Percentiles rank a stretch among this genome's conserved stretches.
These are phyloP conservation scores for Meles meles DNA, from an alignment of 2,113 vertebrate species.

Conservation along the genomic window DNA sequence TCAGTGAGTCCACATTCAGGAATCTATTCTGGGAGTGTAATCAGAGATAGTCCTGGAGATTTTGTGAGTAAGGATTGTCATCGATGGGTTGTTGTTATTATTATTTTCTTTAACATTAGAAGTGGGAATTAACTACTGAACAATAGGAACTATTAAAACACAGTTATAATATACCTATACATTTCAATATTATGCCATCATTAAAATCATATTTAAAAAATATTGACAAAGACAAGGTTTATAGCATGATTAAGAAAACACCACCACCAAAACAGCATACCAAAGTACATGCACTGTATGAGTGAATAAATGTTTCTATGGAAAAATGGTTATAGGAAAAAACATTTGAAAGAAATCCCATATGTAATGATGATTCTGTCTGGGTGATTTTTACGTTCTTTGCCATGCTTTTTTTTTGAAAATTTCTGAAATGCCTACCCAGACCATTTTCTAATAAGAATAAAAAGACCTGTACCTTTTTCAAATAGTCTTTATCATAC, in stretches of 20 bases:
- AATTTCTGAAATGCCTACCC: neutral
- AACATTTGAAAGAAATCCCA: neutral
- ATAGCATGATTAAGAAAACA: neutral
- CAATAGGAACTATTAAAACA: neutral
- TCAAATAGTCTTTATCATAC: neutral
- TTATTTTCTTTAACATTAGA: neutral
- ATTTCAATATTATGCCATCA: neutral
- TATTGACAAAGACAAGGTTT: neutral
- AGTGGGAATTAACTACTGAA: neutral
- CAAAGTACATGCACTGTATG: neutral
- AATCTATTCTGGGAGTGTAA: neutral
- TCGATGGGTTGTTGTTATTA: neutral
- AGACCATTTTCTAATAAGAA: neutral
- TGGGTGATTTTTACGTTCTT: neutral
- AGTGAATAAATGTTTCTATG: neutral
- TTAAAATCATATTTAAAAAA: neutral
- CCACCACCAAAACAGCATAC: neutral
- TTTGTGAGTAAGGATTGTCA: neutral
- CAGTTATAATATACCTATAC: neutral
- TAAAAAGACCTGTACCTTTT: neutral
- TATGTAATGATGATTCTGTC: neutral
- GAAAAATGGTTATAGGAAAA: neutral
- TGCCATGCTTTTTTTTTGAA: neutral
- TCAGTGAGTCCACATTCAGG: neutral
- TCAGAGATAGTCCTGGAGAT: neutral